Base-by-base conservation (phyloP, 1,140 invertebrate species). In the Caerostris darwini region DNA sequence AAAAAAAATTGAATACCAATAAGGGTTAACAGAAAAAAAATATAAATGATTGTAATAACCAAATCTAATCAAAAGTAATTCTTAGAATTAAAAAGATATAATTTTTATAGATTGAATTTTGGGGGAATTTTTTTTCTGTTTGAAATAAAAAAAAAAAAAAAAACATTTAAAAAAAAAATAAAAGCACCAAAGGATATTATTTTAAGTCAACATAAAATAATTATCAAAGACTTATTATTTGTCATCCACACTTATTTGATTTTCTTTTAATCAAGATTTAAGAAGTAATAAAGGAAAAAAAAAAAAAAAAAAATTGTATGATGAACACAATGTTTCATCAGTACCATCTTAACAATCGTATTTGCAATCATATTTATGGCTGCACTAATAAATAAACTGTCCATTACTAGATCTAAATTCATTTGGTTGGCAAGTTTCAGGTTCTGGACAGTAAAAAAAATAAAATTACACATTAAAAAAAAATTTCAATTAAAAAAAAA, bases 341-440 rank as follows among this genome's bases (percentile, higher is more conserved):
- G 96, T 96, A 5, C 95, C 95, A 95, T 97, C 96, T 2, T 95
- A 95, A 95, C 96, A 97, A 2, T 96, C 96, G 53, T 94, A 93
- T 90, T 94, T 93, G 8, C 95, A 83, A 12, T 95, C 90, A 8
- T 96, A 96, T 17, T 95, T 95, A 7, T 94, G 86, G 1, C 93
- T 82, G 2, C 54, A 96, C 96, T 19, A 94, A 93, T 95, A 94
- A 77, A 96, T 95, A 93, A 96, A 96, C 85, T 96, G 95, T 1
- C 95, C 95, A 94, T 95, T 96, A 34, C 77, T 86, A 94, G 96
- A 96, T 7, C 94, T 95, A 94, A 96, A 96, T 92, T 96, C 95
- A 90, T 95, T 94, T 0, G 53, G 17, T 7, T 71, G 8, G 94
- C 96, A 96, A 12, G 69, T 58, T 85, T 82, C 54, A 71, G 71